phyloP scores from a whole-genome alignment of 2,113 vertebrate species.

The Panthera uncia region DNA sequence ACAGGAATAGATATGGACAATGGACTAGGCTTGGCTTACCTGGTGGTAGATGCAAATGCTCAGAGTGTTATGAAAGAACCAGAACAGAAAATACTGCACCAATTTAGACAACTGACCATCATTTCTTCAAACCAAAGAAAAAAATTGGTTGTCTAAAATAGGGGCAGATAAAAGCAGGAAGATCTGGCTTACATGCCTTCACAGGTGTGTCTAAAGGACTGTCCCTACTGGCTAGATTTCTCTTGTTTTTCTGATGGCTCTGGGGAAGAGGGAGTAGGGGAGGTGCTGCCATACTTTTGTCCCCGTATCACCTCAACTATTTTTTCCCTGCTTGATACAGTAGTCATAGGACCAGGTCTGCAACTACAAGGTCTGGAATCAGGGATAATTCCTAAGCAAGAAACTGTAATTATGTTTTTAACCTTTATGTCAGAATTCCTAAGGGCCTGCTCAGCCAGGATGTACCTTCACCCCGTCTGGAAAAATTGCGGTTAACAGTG shows the following conservation, averaged over 20 bases:
- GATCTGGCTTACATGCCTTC: background rate
- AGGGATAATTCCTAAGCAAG: background rate
- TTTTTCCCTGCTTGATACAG: background rate
- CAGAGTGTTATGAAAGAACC: background rate
- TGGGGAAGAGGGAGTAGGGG: background rate
- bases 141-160: background rate
- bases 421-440: background rate
- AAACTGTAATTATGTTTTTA: background rate
- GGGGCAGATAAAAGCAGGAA: background rate
- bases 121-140: background rate
- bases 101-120: background rate
- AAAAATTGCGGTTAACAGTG: background rate
- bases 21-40: background rate
- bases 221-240: background rate
- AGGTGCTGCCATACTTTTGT: background rate
- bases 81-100: background rate
- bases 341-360: background rate
- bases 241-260: background rate
- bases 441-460: background rate
- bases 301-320: background rate
- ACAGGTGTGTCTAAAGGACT: background rate
- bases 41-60: background rate
- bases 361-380: background rate
- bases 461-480: background rate
- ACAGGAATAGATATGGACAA: background rate